These are phyloP conservation scores for Hypomesus transpacificus DNA, from an alignment of 2,113 vertebrate genomes.

Conservation along the genomic window DNA sequence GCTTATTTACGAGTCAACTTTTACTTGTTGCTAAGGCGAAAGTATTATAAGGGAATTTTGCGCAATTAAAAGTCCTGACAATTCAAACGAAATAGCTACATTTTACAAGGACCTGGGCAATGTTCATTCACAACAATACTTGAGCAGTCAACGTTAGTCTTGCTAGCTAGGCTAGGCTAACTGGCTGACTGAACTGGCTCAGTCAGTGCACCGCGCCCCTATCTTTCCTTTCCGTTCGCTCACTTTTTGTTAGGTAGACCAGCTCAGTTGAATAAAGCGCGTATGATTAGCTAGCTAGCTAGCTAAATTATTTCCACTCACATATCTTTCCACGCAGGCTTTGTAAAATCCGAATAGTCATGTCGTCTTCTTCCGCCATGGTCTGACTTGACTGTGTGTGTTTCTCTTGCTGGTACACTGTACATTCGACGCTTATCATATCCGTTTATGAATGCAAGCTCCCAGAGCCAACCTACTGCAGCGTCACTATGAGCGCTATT, in stretches of 20 bases:
- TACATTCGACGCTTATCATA: slow-evolving; percentile 66
- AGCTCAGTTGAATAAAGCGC: not conserved
- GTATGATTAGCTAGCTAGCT: not conserved
- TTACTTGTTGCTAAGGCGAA: too few relatives aligned
- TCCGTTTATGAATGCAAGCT: slow-evolving; percentile 72
- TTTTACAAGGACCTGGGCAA: slow-evolving; percentile 18
- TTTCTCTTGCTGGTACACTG: slow-evolving; percentile 63
- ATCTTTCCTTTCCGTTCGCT: slow-evolving; percentile 44
- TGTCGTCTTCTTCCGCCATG: slow-evolving; percentile 81
- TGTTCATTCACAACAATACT: slow-evolving; percentile 25
- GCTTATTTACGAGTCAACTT: too few relatives aligned
- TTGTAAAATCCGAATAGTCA: slow-evolving; percentile 78
- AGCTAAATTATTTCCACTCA: slow-evolving; percentile 63
- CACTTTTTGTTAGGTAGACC: not conserved
- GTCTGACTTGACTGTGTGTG: slow-evolving; percentile 59
- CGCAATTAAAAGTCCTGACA: not conserved
- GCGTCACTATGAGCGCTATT: slow-evolving; percentile 56
- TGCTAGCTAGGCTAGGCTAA: not conserved
- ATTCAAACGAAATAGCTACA: not conserved
- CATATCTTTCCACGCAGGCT: slow-evolving; percentile 85
- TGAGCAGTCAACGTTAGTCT: slow-evolving; percentile 8
- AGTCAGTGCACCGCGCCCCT: slow-evolving; percentile 67
- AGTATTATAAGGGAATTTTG: too few relatives aligned
- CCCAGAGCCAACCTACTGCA: slow-evolving; percentile 57
- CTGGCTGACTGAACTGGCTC: slow-evolving; percentile 2